These are phyloP conservation scores for Merodon equestris DNA, from an alignment of 2,888 invertebrate species.

Conservation along the genomic window DNA sequence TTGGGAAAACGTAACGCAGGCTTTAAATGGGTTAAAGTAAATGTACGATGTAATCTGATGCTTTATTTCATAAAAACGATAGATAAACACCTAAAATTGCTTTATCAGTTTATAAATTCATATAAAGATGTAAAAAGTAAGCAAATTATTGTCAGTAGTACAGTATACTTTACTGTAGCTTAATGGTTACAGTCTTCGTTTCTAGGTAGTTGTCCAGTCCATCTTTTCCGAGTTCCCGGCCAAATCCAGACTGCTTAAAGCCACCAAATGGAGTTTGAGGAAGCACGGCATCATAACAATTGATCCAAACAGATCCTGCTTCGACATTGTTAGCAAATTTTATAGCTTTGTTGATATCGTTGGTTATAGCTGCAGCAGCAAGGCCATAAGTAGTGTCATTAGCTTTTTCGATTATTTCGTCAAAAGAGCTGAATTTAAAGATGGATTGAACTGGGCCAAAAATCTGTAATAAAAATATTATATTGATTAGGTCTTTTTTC, in stretches of 20 bases:
- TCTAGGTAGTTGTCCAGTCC: constrained; percentile 88
- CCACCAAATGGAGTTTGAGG: constrained; percentile 93
- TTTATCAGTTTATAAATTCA: too few species aligned
- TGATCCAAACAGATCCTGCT: constrained; percentile 89
- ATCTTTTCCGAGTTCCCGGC: constrained; percentile 90
- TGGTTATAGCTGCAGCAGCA: constrained; percentile 90
- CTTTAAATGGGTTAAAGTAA: too few species aligned
- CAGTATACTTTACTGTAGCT: constrained; percentile 71
- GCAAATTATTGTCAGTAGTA: not conserved
- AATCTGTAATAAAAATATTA: constrained; percentile 81
- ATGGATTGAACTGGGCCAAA: constrained; percentile 95
- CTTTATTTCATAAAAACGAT: too few species aligned
- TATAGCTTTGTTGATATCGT: constrained; percentile 87
- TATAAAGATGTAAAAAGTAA: not conserved
- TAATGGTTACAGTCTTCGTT: constrained; percentile 86
- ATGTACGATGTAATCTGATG: too few species aligned
- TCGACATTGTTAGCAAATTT: constrained; percentile 86
- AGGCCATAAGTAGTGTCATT: constrained; percentile 90
- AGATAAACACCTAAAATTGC: too few species aligned
- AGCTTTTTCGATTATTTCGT: constrained; percentile 90
- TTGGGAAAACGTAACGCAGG: too few species aligned
- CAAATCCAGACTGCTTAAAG: constrained; percentile 91
- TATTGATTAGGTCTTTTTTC: not conserved
- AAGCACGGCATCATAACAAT: constrained; percentile 79
- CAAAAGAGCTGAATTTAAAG: constrained; percentile 85